These are phyloP conservation scores for Bungarus multicinctus DNA, from an alignment of 2,113 vertebrate species.

Conservation along the genomic window DNA sequence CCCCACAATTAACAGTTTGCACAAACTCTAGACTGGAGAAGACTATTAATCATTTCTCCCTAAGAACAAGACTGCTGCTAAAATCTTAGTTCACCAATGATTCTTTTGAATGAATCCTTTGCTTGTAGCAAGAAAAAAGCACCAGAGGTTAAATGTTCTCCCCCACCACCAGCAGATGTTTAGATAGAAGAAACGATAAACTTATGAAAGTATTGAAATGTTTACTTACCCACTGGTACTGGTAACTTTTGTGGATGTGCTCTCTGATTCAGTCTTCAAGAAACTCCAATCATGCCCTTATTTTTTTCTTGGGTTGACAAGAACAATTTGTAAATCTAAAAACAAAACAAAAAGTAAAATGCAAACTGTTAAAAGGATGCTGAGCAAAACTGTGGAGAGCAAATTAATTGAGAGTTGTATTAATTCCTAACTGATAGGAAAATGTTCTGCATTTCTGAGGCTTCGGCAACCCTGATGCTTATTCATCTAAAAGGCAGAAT, in stretches of 20 bases:
- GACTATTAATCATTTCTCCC: not conserved
- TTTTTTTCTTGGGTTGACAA: not conserved
- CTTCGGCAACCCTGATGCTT: conserved; percentile 42
- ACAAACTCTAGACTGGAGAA: not conserved
- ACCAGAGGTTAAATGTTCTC: not conserved
- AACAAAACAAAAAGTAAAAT: not conserved
- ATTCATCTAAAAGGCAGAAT: not conserved
- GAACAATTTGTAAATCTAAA: not conserved
- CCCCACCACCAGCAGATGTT: not conserved
- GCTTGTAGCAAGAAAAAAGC: not conserved
- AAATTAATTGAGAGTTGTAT: conserved; percentile 47
- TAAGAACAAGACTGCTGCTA: not conserved
- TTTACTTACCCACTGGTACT: not conserved
- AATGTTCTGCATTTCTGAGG: conserved; percentile 38
- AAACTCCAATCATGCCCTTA: not conserved
- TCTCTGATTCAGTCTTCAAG: not conserved
- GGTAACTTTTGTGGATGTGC: not conserved
- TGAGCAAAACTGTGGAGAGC: conserved; percentile 27
- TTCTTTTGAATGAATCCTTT: not conserved
- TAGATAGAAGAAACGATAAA: not conserved
- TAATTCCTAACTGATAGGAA: conserved; percentile 57
- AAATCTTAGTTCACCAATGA: not conserved
- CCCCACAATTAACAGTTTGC: not conserved
- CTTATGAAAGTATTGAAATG: not conserved
- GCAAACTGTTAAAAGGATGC: conserved; percentile 17